Base-by-base conservation (phyloP, 2,797 vertebrate genomes). In the Odontamblyopus rebecca region DNA sequence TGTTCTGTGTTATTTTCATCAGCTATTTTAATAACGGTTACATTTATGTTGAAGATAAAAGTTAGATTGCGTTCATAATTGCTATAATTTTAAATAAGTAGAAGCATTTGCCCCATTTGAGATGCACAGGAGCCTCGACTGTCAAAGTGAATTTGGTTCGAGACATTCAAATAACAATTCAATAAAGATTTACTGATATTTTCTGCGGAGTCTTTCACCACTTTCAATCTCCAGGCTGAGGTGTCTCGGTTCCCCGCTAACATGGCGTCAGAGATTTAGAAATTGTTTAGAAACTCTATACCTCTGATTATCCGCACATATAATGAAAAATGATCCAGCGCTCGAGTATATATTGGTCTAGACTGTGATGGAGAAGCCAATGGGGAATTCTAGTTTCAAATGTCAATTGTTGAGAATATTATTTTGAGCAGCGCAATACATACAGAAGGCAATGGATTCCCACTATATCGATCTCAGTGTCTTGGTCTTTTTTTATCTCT, bases 361-460 rank as follows among this genome's bases (percentile, higher is more conserved):
- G 74, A 82, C 79, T 74, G 63, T 29, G 73, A 69, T 35, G 48
- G 50, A 78, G 41, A 79, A 79, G 69, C 70, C 53, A 53, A 41
- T 26, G 57, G 67, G 54, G 61, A 76, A 74, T 76, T 35, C 12
- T 13, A 61, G 62, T 67, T 71, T 81, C 59, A 72, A 23, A 74
- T 78, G 73, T 81, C 61, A 68, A 38, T 68, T 65, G 61, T 63
- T 69, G 63, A 71, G 51, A 74, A 75, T 76, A 65, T 83, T 71
- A 75, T 77, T 85, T 77, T 73, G 71, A 80, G 69, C 62, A 61
- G 56, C 41, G 68, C 65, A 63, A 76, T 65, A 76, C 61, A 82
- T 65, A 51, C 65, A 67, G 27, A 67, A 67, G 8, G 13, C 13
- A 16, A 77, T 65, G 26, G 29, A 71, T 70, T 63, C n/a, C 32